Evolutionary conservation across 2,888 invertebrate genomes (phyloP), one percentile per base, ranked within the genome.

Genomic region (Onthophagus sagittarius): DNA sequence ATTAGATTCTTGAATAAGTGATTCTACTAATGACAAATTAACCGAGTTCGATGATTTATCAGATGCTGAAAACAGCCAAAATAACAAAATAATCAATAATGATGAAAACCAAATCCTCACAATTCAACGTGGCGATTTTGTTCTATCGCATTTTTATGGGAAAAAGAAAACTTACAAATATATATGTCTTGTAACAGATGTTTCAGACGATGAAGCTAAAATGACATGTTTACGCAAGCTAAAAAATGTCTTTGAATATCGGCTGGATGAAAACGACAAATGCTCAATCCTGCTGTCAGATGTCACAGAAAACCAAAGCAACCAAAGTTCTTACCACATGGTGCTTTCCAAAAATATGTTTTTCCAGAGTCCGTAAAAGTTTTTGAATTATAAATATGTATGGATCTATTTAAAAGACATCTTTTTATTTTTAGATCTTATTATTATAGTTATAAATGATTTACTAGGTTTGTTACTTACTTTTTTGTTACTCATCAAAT

Each of bases 211-310:
- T 72, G 72, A 74, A 74, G 74, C 70, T 69, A 70, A 74, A 72
- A 72, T 74, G 72, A 74, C 74, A 72, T 69, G 74, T 63, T 74
- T 74, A 70, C 74, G 72, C 13, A 72, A 74, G 70, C 63, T 63
- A 14, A 32, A 53, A 13, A 73, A 74, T 72, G 31, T 67, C 53
- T 67, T 32, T 70, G 63, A 73, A 53, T 72, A 71, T 63, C 64
- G 74, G 64, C 67, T 74, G 62, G 62, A 71, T 67, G 71, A 74
- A 72, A 71, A 71, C 69, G 71, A 75, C 63, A 75, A 75, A 72
- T 72, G 71, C 69, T 75, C 71, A 71, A 69, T 75, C 73, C 71
- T 75, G 73, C 75, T 75, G 73, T 75, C 75, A 39, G 73, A 73
- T 72, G 73, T 75, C 15, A 72, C 72, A 73, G 62, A 73, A 73